Evolutionary conservation across 2,888 invertebrate genomes (phyloP).

Genomic region (Diarsia mendica): DNA sequence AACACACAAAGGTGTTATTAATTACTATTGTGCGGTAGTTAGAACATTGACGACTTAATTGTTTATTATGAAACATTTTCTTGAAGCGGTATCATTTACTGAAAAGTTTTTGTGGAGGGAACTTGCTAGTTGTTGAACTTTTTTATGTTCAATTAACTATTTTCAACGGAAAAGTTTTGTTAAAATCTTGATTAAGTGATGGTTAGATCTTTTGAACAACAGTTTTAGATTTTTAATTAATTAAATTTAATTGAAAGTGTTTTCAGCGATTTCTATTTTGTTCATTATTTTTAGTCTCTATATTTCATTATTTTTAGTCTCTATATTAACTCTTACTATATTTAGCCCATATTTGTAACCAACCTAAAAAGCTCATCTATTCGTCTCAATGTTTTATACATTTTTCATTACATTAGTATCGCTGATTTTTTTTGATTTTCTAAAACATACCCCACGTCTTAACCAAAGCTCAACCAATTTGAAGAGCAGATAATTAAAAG

Average conservation of each 20-base stretch:
- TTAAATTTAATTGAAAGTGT: no score
- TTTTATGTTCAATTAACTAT: background rate
- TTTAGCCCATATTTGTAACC: no score
- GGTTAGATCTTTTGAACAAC: background rate
- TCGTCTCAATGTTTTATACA: background rate
- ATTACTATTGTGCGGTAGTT: conserved; percentile 34
- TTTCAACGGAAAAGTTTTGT: background rate
- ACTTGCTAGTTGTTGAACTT: background rate
- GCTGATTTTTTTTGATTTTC: background rate
- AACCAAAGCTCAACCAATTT: background rate
- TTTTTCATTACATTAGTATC: no score
- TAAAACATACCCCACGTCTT: background rate
- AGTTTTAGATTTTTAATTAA: no score
- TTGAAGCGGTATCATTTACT: conserved; percentile 14
- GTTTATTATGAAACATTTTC: conserved; percentile 15
- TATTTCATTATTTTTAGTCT: no score
- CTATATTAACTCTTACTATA: no score
- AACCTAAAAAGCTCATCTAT: background rate
- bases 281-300: no score
- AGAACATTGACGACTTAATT: conserved; percentile 28
- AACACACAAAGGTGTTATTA: conserved; percentile 12
- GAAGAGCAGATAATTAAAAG: background rate
- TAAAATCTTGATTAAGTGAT: background rate
- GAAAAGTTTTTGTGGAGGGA: background rate
- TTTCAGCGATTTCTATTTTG: no score